Percentiles rank a stretch among this genome's conserved stretches.
phyloP scores from a whole-genome alignment of 2,113 vertebrate genomes.

The Numenius arquata region DNA sequence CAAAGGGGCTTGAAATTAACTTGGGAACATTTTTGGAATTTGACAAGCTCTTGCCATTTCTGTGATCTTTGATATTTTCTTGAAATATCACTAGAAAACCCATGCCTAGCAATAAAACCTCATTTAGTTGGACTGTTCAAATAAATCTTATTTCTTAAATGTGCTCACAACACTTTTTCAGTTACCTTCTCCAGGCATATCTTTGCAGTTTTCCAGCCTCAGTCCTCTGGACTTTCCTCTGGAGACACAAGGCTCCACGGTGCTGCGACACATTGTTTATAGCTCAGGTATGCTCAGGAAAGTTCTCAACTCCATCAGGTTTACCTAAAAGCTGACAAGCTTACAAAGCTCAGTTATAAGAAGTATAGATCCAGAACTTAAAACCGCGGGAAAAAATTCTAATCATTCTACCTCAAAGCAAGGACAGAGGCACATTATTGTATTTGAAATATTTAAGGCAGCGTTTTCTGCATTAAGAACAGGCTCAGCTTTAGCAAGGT shows the following conservation, averaged over 20 bases:
- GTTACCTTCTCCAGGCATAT: slow-evolving; percentile 75
- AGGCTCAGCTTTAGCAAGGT: slow-evolving; percentile 74
- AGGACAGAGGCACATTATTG: slow-evolving; percentile 14
- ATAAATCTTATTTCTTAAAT: not conserved
- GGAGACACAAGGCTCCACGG: slow-evolving; percentile 69
- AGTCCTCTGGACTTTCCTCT: slow-evolving; percentile 72
- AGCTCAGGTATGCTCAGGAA: slow-evolving; percentile 73
- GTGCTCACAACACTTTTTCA: not conserved
- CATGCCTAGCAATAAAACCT: not conserved
- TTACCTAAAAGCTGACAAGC: slow-evolving; percentile 61
- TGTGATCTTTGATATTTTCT: slow-evolving; percentile 50
- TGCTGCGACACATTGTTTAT: slow-evolving; percentile 68
- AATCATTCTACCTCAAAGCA: not conserved
- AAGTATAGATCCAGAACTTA: not conserved
- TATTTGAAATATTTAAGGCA: slow-evolving; percentile 72
- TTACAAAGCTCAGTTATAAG: not conserved
- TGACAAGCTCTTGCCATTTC: slow-evolving; percentile 27
- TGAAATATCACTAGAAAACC: slow-evolving; percentile 22
- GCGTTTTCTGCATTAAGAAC: slow-evolving; percentile 70
- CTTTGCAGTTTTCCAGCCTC: slow-evolving; percentile 79
- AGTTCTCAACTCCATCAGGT: slow-evolving; percentile 76
- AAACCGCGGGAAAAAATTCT: not conserved
- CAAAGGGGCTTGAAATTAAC: slow-evolving; percentile 36
- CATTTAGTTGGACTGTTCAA: not conserved
- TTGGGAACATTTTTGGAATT: slow-evolving; percentile 13